Evolutionary conservation across 2,113 vertebrate genomes (phyloP).

Genomic region (Megaceryle maxima): DNA sequence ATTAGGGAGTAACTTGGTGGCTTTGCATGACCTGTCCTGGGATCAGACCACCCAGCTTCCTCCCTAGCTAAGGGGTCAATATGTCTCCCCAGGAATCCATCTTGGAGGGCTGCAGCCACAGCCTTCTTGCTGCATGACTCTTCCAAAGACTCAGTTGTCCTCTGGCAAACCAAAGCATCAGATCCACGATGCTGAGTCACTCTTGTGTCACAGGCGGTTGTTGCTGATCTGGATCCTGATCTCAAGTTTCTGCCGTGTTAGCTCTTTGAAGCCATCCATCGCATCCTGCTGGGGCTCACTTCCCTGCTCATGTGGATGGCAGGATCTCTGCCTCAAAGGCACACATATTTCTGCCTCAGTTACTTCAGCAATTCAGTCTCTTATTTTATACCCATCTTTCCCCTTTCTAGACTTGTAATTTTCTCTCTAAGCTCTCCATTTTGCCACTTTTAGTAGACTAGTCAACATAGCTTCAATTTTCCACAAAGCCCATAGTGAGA

Average conservation of each 20-base stretch:
- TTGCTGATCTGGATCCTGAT: not conserved
- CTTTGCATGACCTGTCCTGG: rapidly evolving
- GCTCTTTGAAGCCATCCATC: not conserved
- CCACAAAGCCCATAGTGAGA: not conserved
- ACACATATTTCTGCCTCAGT: not conserved
- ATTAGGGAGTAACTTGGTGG: not conserved
- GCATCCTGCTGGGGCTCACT: not conserved
- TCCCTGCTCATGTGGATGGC: rapidly evolving
- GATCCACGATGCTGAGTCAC: not conserved
- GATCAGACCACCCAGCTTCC: not conserved
- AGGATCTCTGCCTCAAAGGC: not conserved
- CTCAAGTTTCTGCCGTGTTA: not conserved
- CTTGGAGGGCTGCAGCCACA: not conserved
- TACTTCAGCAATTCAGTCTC: not conserved
- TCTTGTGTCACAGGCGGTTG: not conserved
- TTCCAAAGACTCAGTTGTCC: not conserved
- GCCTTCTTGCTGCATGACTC: not conserved
- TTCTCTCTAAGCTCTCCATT: not conserved
- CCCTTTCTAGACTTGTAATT: not conserved
- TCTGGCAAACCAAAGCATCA: not conserved
- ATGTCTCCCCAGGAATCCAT: not conserved
- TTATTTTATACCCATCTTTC: not conserved
- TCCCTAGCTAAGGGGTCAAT: not conserved
- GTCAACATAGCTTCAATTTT: not conserved
- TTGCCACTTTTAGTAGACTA: not conserved